These are phyloP conservation scores for Xanthorhoe spadicearia DNA, from an alignment of 2,888 invertebrate genomes.

Conservation along the genomic window DNA sequence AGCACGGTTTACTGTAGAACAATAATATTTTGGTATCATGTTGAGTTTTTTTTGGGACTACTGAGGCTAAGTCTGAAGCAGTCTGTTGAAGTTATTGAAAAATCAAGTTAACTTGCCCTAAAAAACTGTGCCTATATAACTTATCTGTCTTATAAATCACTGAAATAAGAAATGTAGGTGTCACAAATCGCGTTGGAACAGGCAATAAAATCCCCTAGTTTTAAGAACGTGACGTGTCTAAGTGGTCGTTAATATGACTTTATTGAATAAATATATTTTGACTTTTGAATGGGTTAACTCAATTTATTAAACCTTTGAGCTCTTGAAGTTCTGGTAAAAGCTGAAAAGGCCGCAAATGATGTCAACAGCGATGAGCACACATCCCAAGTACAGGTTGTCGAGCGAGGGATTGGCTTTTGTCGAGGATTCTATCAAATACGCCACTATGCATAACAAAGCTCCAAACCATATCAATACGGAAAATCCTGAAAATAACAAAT, in stretches of 20 bases:
- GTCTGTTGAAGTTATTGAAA: no score
- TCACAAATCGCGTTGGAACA: no score
- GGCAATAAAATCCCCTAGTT: no score
- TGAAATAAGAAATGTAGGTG: not conserved
- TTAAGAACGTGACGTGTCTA: no score
- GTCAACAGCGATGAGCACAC: slow-evolving; percentile 96
- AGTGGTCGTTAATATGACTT: no score
- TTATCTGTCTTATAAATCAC: not conserved
- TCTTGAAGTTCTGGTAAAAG: slow-evolving; percentile 98
- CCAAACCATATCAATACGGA: slow-evolving; percentile 92
- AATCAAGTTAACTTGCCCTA: no score
- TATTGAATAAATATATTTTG: no score
- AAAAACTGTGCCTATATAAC: no score
- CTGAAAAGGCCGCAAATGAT: slow-evolving; percentile 98
- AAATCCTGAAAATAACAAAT: slow-evolving; percentile 86
- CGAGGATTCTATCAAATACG: slow-evolving; percentile 86
- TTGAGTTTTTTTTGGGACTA: no score
- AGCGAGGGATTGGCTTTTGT: slow-evolving; percentile 94
- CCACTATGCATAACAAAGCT: slow-evolving; percentile 88
- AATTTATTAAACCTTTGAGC: slow-evolving; percentile 87
- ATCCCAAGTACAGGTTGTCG: slow-evolving; percentile 98
- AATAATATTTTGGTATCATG: no score
- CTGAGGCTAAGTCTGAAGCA: no score
- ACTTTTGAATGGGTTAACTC: not conserved
- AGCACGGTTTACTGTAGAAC: not conserved